A percentile compares a stretch with the other conserved stretches of the same genome.
Evolutionary conservation across 2,113 vertebrate species (phyloP).

Genomic region (Bubo blakistoni): DNA sequence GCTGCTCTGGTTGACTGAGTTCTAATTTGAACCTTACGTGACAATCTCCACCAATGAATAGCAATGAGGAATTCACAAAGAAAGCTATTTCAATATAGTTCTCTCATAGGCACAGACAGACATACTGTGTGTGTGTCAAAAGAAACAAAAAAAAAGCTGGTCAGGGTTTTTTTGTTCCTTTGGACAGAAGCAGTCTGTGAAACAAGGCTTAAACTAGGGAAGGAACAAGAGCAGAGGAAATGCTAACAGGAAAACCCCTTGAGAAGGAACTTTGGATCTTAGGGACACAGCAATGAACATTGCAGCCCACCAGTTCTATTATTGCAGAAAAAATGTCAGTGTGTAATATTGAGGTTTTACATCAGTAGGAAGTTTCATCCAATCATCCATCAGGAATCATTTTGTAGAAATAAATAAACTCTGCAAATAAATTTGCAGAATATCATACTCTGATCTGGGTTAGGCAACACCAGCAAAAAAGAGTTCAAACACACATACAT

Average conservation of each 20-base stretch:
- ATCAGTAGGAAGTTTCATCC: neutral
- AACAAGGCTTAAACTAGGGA: slow-evolving; percentile 20
- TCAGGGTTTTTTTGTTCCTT: slow-evolving; percentile 2
- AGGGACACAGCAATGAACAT: neutral
- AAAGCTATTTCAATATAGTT: slow-evolving; percentile 24
- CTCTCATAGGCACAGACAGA: slow-evolving; percentile 31
- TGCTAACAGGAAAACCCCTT: neutral
- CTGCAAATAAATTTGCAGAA: neutral
- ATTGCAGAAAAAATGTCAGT: neutral
- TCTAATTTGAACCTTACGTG: slow-evolving; percentile 49
- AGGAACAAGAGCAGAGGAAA: slow-evolving; percentile 13
- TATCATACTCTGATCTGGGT: neutral
- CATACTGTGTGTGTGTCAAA: slow-evolving; percentile 44
- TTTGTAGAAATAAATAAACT: neutral
- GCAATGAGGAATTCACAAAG: slow-evolving; percentile 63
- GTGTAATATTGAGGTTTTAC: neutral
- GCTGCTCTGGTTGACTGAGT: slow-evolving; percentile 27
- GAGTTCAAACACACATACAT: neutral
- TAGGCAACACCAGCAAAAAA: neutral
- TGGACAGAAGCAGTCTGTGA: slow-evolving; percentile 30
- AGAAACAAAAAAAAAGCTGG: slow-evolving; percentile 16
- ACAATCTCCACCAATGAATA: slow-evolving; percentile 46
- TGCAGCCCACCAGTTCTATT: neutral
- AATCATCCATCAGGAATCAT: neutral
- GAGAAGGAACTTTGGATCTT: neutral